phyloP scores from a whole-genome alignment of 2,113 vertebrate species.

The Saccopteryx leptura region DNA sequence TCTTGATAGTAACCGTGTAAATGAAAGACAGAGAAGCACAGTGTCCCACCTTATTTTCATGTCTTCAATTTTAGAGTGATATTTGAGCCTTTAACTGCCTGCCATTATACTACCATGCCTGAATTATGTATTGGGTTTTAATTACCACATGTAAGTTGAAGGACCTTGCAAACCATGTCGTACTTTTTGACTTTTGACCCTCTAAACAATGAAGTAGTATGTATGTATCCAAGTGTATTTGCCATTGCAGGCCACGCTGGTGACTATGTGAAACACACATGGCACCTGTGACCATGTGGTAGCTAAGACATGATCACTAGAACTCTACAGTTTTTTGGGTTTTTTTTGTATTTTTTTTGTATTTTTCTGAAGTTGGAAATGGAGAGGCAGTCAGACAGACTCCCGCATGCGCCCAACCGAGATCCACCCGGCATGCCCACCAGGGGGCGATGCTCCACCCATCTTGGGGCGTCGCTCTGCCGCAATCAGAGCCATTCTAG shows the following conservation, averaged over 20 bases:
- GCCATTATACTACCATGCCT: conserved; percentile 1
- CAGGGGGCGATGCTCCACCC: no score
- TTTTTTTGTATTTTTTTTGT: no score
- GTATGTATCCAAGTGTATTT: neutral
- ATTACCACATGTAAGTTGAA: neutral
- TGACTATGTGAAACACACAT: conserved; percentile 38
- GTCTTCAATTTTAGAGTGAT: conserved; percentile 38
- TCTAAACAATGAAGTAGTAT: conserved; percentile 30
- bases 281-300: neutral
- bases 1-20: neutral
- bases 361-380: no score
- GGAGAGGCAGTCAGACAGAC: no score
- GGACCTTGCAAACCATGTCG: neutral
- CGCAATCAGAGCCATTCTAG: no score
- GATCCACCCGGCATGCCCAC: no score
- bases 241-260: neutral
- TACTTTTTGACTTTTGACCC: conserved; percentile 24
- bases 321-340: no score
- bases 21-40: conserved; percentile 44
- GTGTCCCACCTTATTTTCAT: conserved; percentile 59
- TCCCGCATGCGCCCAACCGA: no score
- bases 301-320: neutral
- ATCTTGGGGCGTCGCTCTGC: no score
- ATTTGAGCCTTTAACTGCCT: conserved; percentile 41
- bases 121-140: conserved; percentile 46